phyloP scores from a whole-genome alignment of 2,797 vertebrate species.

The Crossoptilon crossoptilon region DNA sequence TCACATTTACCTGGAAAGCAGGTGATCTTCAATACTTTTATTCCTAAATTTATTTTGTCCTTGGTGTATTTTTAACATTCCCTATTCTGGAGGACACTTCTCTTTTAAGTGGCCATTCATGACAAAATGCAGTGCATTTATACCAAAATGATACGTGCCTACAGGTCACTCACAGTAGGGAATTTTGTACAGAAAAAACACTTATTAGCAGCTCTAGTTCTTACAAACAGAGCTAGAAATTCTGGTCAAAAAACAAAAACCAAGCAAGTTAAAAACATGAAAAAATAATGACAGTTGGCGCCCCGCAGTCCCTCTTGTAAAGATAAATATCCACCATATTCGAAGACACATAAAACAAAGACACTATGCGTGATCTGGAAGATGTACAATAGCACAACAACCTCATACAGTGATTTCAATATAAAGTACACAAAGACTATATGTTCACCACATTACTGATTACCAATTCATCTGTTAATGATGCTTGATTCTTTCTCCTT shows the following conservation, averaged over 20 bases:
- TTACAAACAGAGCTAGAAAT: not conserved
- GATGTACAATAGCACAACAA: not conserved
- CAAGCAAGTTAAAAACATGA: not conserved
- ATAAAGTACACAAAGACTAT: not conserved
- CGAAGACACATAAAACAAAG: not conserved
- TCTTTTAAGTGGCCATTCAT: not conserved
- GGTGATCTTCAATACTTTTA: not conserved
- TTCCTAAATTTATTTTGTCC: not conserved
- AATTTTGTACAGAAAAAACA: not conserved
- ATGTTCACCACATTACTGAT: not conserved
- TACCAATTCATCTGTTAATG: not conserved
- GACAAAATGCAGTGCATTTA: not conserved
- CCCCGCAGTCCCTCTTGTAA: not conserved
- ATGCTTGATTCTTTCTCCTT: not conserved
- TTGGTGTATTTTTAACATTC: accelerated
- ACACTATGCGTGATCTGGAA: not conserved
- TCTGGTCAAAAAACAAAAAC: not conserved
- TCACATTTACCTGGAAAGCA: not conserved
- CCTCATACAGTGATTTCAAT: not conserved
- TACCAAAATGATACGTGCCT: not conserved
- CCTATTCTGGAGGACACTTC: not conserved
- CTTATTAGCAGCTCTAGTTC: not conserved
- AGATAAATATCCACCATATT: not conserved
- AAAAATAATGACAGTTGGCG: not conserved
- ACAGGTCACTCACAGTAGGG: not conserved